Evolutionary conservation across 2,113 vertebrate species (phyloP).

Genomic region (Pangasianodon hypophthalmus): DNA sequence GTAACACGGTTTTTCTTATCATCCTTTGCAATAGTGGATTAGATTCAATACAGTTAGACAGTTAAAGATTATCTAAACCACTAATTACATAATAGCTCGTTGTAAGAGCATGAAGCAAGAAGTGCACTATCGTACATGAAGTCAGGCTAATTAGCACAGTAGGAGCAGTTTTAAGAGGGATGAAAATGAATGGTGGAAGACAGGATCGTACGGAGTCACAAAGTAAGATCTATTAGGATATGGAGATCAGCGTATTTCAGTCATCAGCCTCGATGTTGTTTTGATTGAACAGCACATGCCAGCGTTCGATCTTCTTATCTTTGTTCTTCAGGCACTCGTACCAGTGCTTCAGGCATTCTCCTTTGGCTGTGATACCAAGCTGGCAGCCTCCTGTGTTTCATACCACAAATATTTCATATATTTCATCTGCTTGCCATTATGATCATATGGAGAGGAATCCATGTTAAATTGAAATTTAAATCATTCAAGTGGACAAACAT

Average conservation of each 20-base stretch:
- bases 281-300: slow-evolving; percentile 92
- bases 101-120: slow-evolving; percentile 32
- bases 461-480: not conserved
- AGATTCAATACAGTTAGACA: not conserved
- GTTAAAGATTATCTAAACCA: slow-evolving; percentile 23
- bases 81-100: slow-evolving; percentile 34
- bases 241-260: slow-evolving; percentile 25
- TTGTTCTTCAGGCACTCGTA: slow-evolving; percentile 98
- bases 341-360: slow-evolving; percentile 97
- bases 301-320: slow-evolving; percentile 97
- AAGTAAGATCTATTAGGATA: not conserved
- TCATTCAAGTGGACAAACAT: not conserved
- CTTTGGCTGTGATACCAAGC: slow-evolving; percentile 93
- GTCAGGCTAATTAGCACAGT: slow-evolving; percentile 2
- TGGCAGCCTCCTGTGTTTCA: slow-evolving; percentile 81
- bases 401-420: not conserved
- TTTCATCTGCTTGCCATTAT: not conserved
- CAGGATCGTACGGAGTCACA: slow-evolving; percentile 10
- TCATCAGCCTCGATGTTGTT: slow-evolving; percentile 78
- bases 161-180: slow-evolving; percentile 11
- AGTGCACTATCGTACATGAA: slow-evolving; percentile 1
- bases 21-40: slow-evolving; percentile 8
- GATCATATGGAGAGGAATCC: not conserved
- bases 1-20: not conserved
- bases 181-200: slow-evolving; percentile 25